A percentile compares a stretch with the other conserved stretches of the same genome.
Evolutionary conservation across 2,888 invertebrate species (phyloP).

Genomic region (Chaetogeoica ovagalla): DNA sequence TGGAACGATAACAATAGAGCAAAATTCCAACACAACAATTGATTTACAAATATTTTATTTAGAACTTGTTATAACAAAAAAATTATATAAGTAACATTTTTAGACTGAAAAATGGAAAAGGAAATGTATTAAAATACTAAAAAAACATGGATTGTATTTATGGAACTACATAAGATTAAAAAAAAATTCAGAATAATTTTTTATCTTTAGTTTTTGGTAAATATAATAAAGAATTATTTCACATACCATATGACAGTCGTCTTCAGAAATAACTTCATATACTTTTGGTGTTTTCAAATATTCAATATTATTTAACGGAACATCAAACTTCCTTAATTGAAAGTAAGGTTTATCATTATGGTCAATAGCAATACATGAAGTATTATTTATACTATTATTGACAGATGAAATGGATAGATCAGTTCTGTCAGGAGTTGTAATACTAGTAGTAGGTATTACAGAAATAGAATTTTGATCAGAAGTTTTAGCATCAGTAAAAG

Average conservation of each 20-base stretch:
- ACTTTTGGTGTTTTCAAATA: constrained; percentile 23
- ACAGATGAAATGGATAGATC: background rate
- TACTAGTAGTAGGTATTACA: background rate
- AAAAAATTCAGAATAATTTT: no score
- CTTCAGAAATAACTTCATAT: constrained; percentile 31
- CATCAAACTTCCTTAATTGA: background rate
- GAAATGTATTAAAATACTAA: background rate
- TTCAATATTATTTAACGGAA: constrained; percentile 1
- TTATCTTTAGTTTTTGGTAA: no score
- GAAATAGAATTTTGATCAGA: background rate
- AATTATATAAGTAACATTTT: background rate
- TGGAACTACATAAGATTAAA: no score
- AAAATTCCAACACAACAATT: background rate
- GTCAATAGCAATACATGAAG: constrained; percentile 5
- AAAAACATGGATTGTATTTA: background rate
- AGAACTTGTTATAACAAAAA: background rate
- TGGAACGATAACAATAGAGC: background rate
- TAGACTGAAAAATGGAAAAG: no score
- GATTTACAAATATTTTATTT: background rate
- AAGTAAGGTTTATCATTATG: constrained; percentile 1
- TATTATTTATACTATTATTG: constrained; percentile 7
- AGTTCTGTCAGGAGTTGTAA: constrained; percentile 6
- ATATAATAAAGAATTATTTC: no score
- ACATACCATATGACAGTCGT: constrained; percentile 12
- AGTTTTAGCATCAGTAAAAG: background rate